Percentiles rank a stretch among this genome's conserved stretches.
phyloP scores from a whole-genome alignment of 2,113 vertebrate species.

The Sakesphorus luctuosus region DNA sequence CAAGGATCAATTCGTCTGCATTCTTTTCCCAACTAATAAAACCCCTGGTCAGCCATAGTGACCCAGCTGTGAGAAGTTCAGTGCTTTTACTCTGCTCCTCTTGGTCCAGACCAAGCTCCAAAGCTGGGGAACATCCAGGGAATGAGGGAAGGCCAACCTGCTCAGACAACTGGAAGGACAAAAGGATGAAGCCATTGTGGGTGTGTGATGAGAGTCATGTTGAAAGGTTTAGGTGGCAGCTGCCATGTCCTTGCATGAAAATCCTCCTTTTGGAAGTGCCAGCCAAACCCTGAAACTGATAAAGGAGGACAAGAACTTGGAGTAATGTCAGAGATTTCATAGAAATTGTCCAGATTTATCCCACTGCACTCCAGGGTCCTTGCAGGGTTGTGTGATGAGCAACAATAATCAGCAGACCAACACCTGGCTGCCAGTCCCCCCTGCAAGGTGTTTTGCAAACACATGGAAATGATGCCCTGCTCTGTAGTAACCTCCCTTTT shows the following conservation, averaged over 20 bases:
- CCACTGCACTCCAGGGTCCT: not conserved
- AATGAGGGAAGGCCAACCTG: not conserved
- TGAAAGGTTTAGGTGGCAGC: no score
- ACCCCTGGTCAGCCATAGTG: not conserved
- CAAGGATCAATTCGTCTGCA: not conserved
- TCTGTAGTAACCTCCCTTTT: not conserved
- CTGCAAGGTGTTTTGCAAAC: not conserved
- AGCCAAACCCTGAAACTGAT: no score
- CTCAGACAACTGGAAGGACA: not conserved
- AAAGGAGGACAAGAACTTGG: not conserved
- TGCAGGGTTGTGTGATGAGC: not conserved
- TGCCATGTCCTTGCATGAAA: no score
- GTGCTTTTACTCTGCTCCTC: not conserved
- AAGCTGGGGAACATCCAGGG: not conserved
- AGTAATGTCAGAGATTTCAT: not conserved
- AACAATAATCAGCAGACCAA: no score
- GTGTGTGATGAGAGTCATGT: no score
- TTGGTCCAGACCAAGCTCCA: not conserved
- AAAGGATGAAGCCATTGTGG: no score
- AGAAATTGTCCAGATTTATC: not conserved
- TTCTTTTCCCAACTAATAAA: not conserved
- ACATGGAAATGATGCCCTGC: not conserved
- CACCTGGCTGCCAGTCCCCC: not conserved
- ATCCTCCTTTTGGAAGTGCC: no score
- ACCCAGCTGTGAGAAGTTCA: not conserved